Base-by-base conservation (phyloP, 1,140 invertebrate species). In the Solenopsis fugax region DNA sequence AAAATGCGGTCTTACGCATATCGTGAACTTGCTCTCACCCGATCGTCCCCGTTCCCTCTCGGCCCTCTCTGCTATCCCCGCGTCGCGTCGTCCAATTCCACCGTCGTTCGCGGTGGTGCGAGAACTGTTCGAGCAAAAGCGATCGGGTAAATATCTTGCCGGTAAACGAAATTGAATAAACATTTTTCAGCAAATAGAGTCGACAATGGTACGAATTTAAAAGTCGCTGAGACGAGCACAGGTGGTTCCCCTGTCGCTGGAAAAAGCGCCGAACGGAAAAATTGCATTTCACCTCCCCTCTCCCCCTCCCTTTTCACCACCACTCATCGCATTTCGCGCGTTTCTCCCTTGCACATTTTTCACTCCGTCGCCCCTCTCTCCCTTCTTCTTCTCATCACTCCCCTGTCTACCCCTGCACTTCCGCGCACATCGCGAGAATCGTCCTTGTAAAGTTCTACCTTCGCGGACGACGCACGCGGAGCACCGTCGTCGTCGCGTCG, bases 111-210 rank as follows among this genome's bases (percentile, higher is more conserved):
- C 82, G 77, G 87, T 73, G 87, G 73, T 67, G 80, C 67, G 88
- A 77, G 54, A 86, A 86, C 88, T 89, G 86, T 89, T 92, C 88
- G 89, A 85, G 84, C 85, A 85, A 92, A 89, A 87, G 91, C 89
- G 90, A 90, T 78, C 90, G 88, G 92, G 91, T 94, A 93, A 94
- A 94, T 94, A 94, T 93, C 91, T 94, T 87, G 90, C 92, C 90
- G 92, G 90, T 93, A 93, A 94, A 89, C 91, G 91, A 89, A 95
- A 95, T 94, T 94, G 94, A 94, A 95, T 95, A 95, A 95, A 95
- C 93, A 95, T 95, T 94, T 94, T 94, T 93, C 93, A 89, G 91
- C 92, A 93, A 94, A 94, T 92, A 94, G 91, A 93, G 87, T 87
- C 93, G 92, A 94, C 94, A 94, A 94, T 94, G 88, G 92, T 92